Conservation (phyloP, 2,888 invertebrate genomes). For the Chorisops tibialis region DNA sequence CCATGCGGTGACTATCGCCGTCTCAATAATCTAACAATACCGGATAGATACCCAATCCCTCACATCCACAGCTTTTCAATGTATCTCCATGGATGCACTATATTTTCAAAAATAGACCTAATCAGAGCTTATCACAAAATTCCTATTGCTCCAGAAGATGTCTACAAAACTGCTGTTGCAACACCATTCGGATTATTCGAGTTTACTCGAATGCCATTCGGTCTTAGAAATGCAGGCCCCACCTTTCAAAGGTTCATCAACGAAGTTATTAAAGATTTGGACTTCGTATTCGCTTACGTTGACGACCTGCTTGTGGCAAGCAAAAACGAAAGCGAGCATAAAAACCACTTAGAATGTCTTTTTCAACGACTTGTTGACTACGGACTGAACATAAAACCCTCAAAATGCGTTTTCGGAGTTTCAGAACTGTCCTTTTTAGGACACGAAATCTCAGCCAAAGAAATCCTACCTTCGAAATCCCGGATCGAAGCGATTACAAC, state of each 20-base stretch:
- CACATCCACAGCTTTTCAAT: conserved; percentile 41
- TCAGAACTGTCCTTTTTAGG: no score
- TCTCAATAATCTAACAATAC: conserved; percentile 40
- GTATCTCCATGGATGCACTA: conserved; percentile 35
- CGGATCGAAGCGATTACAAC: no score
- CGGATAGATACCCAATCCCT: conserved; percentile 44
- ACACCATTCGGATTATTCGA: conserved; percentile 45
- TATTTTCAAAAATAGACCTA: conserved; percentile 40
- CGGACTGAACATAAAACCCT: background rate
- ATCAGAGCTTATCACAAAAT: conserved; percentile 41
- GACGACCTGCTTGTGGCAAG: background rate
- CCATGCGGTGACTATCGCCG: conserved; percentile 42
- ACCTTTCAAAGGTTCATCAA: conserved; percentile 45
- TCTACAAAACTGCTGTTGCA: conserved; percentile 33
- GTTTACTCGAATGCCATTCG: conserved; percentile 42
- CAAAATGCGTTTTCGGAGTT: background rate
- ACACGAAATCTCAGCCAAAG: conserved; percentile 3
- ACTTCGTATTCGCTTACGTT: background rate
- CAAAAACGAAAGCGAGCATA: background rate
- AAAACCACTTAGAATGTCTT: background rate
- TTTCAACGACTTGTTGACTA: background rate
- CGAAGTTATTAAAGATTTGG: conserved; percentile 33
- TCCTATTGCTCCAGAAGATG: background rate
- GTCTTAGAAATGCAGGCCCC: conserved; percentile 43
- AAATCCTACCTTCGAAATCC: no score